phyloP scores from a whole-genome alignment of 2,113 vertebrate genomes.

The Pachyramphus minor region DNA sequence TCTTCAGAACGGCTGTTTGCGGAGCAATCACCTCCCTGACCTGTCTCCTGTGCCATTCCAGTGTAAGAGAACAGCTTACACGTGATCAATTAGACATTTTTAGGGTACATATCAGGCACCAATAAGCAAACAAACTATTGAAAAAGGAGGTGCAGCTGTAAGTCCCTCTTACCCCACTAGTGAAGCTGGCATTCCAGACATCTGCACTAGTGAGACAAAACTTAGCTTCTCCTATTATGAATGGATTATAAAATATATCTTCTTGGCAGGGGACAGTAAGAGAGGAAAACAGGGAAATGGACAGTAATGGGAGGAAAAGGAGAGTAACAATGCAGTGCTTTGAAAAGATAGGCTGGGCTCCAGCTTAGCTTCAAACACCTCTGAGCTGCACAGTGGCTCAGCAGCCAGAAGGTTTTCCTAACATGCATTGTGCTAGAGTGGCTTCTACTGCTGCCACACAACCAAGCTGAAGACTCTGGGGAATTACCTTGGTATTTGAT shows the following conservation, averaged over 20 bases:
- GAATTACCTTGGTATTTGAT: conserved; percentile 51
- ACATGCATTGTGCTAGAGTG: not conserved
- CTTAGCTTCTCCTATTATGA: not conserved
- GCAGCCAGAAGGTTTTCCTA: not conserved
- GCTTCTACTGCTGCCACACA: not conserved
- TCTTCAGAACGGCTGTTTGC: not conserved
- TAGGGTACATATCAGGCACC: not conserved
- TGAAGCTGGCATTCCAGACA: not conserved
- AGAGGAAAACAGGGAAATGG: not conserved
- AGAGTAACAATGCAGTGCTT: not conserved
- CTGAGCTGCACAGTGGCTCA: not conserved
- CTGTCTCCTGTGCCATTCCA: not conserved
- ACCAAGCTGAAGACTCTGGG: not conserved
- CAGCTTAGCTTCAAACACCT: not conserved
- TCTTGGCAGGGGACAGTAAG: not conserved
- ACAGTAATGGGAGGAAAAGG: not conserved
- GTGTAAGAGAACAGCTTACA: not conserved
- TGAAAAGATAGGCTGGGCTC: not conserved
- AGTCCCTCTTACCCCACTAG: not conserved
- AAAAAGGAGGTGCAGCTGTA: not conserved
- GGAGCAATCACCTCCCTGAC: not conserved
- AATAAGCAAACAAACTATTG: not conserved
- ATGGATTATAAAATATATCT: not conserved
- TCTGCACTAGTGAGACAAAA: not conserved
- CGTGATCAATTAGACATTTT: not conserved